Base-by-base conservation (phyloP, 1,140 invertebrate genomes). In the Aradophagus sp. region DNA sequence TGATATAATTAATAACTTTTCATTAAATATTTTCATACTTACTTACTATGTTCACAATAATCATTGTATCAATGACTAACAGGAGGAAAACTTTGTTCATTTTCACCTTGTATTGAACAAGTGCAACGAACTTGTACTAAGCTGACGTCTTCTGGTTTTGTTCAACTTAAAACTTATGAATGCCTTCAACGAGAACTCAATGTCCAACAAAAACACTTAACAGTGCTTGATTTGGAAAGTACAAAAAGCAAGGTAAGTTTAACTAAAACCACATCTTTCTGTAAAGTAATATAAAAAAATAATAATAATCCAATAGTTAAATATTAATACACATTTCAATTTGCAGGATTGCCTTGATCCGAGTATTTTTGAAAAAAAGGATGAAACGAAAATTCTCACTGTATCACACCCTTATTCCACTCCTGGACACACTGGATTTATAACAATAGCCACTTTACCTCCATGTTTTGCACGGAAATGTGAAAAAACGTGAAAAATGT, bases 91-190 rank as follows among this genome's bases (percentile, higher is more conserved):
- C 89, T 99, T 38, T 97, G 96, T 84, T 97, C 95, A 0, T 99
- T 99, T 86, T 98, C 97, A 1, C 97, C 97, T 0, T 99, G 97
- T 80, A 97, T 99, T 68, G 97, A 99, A 86, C 97, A 99, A 89
- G 96, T 98, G 1, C 95, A 98, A 85, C 89, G 91, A 71, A 95
- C 93, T 3, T 95, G 92, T 84, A 76, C 88, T 36, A 89, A 87
- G 39, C 85, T 99, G 23, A 79, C 86, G 36, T 85, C 90, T 36
- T 78, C 89, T 29, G 93, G 93, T 5, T 97, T 97, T 78, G 87
- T 91, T 39, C 94, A 97, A 71, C 88, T 98, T 19, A 87, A 89
- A 67, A 97, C 95, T 1, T 87, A 93, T 78, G 97, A 99, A 84
- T 93, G 96, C 79, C 85, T 98, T 36, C 92, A 96, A 80, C 89